Evolutionary conservation across 92 coral and sea anemone genomes (phyloP), one percentile per base, ranked within the genome.

Genomic region (Siderastrea radians): DNA sequence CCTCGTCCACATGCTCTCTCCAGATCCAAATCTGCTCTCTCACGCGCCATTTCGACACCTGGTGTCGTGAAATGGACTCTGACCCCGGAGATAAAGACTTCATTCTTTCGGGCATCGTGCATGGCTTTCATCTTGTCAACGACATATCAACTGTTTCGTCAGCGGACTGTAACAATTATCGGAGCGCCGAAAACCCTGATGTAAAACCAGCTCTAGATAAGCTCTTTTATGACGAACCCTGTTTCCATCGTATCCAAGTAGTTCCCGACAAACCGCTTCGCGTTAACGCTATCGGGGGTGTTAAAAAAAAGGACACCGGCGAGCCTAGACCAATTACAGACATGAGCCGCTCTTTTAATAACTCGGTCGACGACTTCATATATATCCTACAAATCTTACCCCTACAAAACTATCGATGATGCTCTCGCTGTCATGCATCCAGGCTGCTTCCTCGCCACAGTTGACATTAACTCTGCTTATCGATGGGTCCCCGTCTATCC

Each of bases 81-180:
- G 60, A 55, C 60, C 60, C 60, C 1, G 60, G 13, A 26, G 38
- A 26, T 55, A 55, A 55, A 55, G 60, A 8, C 60, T 55, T 55
- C 13, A 1, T 55, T 55, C 0, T 26, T 26, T 26, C 38, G 38
- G 38, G 38, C 38, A 26, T 26, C 38, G 38, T 26, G 38, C 38
- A 68, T 68, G 51, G 74, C 74, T 68, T 43, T 68, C 74, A 68
- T 68, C 74, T 68, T 38, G 74, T 68, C 74, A 43, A 68, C 50
- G 74, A 68, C 15, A 2, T 68, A 43, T 68, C 74, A 49, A 68
- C 50, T 43, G 38, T 26, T 26, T 26, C 38, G 38, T 26, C 38
- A 26, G 38, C 38, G 38, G 38, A 26, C 38, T 26, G 74, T 38
- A 43, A 43, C 16, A 68, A 38, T 68, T 68, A 26, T 26, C 38